Percentiles rank a stretch among this genome's conserved stretches.
These are phyloP conservation scores for Scaptodrosophila lebanonensis DNA, from an alignment of 1,140 invertebrate genomes.

Conservation along the genomic window DNA sequence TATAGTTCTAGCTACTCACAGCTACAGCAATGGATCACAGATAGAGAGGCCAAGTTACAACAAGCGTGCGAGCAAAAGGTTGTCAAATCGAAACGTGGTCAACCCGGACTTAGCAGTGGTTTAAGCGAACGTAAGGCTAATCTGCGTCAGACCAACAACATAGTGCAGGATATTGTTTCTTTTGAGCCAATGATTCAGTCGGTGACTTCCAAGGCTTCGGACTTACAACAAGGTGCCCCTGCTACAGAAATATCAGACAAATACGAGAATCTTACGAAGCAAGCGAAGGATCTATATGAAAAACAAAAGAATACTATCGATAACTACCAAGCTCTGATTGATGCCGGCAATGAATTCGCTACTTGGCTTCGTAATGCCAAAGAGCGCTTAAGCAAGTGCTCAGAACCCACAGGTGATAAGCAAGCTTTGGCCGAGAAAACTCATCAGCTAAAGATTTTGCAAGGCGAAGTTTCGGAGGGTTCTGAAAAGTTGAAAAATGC, in stretches of 20 bases:
- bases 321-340: slow-evolving; percentile 92
- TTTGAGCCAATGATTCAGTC: slow-evolving; percentile 97
- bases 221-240: slow-evolving; percentile 89
- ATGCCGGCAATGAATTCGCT: slow-evolving; percentile 93
- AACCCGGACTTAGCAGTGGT: slow-evolving; percentile 85
- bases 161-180: slow-evolving; percentile 95
- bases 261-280: slow-evolving; percentile 92
- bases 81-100: slow-evolving; percentile 85
- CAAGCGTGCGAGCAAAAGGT: slow-evolving; percentile 93
- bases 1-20: slow-evolving; percentile 94
- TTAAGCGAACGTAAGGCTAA: slow-evolving; percentile 91
- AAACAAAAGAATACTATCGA: slow-evolving; percentile 94
- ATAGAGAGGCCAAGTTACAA: slow-evolving; percentile 95
- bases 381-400: slow-evolving; percentile 94
- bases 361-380: slow-evolving; percentile 93
- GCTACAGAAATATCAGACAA: slow-evolving; percentile 93
- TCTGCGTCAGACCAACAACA: slow-evolving; percentile 93
- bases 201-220: slow-evolving; percentile 92
- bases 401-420: slow-evolving; percentile 95
- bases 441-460: slow-evolving; percentile 88
- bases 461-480: slow-evolving; percentile 88
- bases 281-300: slow-evolving; percentile 92
- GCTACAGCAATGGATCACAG: slow-evolving; percentile 95
- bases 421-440: slow-evolving; percentile 91
- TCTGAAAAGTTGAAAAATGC: slow-evolving; percentile 89